These are phyloP conservation scores for Acholoe squamosa DNA, from an alignment of 2,888 invertebrate genomes.

Conservation along the genomic window DNA sequence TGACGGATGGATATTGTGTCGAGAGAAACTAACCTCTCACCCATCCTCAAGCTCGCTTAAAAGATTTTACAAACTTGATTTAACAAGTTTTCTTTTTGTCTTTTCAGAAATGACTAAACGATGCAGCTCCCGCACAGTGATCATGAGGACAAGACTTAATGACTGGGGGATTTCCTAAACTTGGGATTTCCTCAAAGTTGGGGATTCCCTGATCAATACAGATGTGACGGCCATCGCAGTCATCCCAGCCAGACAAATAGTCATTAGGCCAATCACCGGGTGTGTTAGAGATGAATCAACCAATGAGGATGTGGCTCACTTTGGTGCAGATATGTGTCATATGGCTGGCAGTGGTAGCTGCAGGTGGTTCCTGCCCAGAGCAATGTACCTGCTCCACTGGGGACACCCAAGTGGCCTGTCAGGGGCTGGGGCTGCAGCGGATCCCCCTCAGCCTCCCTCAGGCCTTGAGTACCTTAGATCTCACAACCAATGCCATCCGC, in stretches of 20 bases:
- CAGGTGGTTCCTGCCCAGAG: slow-evolving; percentile 28
- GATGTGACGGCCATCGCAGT: too few species aligned
- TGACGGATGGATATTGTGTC: too few species aligned
- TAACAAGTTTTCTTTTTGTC: too few species aligned
- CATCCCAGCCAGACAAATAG: too few species aligned
- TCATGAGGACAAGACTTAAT: too few species aligned
- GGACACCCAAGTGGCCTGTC: slow-evolving; percentile 64
- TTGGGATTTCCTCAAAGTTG: neutral
- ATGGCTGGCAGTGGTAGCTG: neutral
- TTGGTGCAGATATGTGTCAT: neutral
- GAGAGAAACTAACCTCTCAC: too few species aligned
- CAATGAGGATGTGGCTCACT: neutral
- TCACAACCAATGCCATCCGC: slow-evolving; percentile 65
- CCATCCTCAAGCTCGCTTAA: too few species aligned
- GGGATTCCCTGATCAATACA: neutral
- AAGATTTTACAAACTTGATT: too few species aligned
- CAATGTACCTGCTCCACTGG: slow-evolving; percentile 47
- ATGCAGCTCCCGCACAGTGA: too few species aligned
- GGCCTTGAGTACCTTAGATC: slow-evolving; percentile 66
- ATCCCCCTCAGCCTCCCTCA: slow-evolving; percentile 63
- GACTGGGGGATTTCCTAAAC: neutral
- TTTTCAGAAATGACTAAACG: too few species aligned
- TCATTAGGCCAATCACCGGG: neutral
- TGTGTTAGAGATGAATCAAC: neutral
- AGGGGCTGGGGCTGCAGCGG: slow-evolving; percentile 29